Evolutionary conservation across 64 coral and sea anemone species (phyloP), one percentile per base, ranked within the genome.

Genomic region (Pocillopora verrucosa): DNA sequence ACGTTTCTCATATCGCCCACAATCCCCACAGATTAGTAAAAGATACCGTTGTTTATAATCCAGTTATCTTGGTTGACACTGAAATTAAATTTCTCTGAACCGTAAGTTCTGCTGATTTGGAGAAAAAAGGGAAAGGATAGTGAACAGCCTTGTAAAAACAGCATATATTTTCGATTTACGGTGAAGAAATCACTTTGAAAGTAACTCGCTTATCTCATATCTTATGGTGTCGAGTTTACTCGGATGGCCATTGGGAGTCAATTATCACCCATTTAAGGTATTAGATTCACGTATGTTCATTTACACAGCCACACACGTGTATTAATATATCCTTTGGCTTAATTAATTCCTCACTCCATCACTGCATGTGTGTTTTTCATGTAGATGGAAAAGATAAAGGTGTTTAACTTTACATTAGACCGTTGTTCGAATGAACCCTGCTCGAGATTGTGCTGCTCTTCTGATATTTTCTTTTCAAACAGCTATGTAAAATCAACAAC

Each of bases 241-340:
- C 38, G 82, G 64, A 10, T 83, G 82, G 24, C 64, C 37, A 85
- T 72, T 72, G 65, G 38, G 37, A 72, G 82, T 85, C 63, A 85
- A 85, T 85, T 85, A 85, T 63, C 65, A 85, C 82, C 82, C 82
- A 85, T 85, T 85, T 85, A 83, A n/a, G 60, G 80, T 83, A 85
- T 85, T 85, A 85, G 65, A 72, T 85, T 85, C 65, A 57, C 16
- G 34, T 57, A 85, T 85, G 45, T 38, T 45, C 63, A 85, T 85
- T 85, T 85, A 85, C 82, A 72, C 82, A 85, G 82, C 82, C 82
- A 70, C 65, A 72, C 82, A 85, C 82, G 64, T 73, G 82, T 85
- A 72, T 85, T 85, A 72, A 85, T 85, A 81, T 63, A 85, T 85
- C 36, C 82, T 63, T n/a, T 13, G 64, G 38, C 19, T 70, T 85